These are phyloP conservation scores for Conomelus anceps DNA, from an alignment of 2,888 invertebrate genomes.

Conservation along the genomic window DNA sequence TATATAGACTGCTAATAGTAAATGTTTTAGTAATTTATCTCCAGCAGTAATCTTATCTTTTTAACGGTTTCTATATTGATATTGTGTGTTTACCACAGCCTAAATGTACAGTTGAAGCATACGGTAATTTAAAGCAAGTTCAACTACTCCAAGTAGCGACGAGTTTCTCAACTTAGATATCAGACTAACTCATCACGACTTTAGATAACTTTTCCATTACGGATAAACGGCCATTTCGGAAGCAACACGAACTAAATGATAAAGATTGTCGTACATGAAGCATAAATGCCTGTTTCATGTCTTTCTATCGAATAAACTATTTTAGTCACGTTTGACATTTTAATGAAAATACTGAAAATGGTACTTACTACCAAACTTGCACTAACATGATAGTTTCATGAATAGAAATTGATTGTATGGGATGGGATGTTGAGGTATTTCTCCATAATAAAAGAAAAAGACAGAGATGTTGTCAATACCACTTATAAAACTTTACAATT, in stretches of 20 bases:
- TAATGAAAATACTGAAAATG: background rate
- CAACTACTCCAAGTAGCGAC: background rate
- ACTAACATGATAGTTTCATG: too few species aligned
- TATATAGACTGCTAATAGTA: background rate
- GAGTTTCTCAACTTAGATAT: background rate
- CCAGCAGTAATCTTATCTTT: background rate
- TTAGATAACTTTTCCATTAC: background rate
- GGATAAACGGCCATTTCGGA: background rate
- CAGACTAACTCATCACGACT: background rate
- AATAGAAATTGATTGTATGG: too few species aligned
- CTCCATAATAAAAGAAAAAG: too few species aligned
- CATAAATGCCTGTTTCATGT: background rate
- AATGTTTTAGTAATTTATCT: background rate
- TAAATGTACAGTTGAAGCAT: background rate
- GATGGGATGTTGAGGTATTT: too few species aligned
- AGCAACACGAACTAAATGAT: background rate
- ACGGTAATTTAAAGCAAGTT: too few species aligned
- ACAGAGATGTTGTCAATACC: too few species aligned
- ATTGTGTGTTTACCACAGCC: background rate
- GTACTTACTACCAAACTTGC: background rate
- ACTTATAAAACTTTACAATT: too few species aligned
- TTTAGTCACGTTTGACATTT: background rate
- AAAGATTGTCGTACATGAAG: background rate
- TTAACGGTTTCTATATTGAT: background rate
- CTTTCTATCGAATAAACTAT: background rate